phyloP scores from a whole-genome alignment of 2,888 invertebrate species.

The Dichetophora obliterata region DNA sequence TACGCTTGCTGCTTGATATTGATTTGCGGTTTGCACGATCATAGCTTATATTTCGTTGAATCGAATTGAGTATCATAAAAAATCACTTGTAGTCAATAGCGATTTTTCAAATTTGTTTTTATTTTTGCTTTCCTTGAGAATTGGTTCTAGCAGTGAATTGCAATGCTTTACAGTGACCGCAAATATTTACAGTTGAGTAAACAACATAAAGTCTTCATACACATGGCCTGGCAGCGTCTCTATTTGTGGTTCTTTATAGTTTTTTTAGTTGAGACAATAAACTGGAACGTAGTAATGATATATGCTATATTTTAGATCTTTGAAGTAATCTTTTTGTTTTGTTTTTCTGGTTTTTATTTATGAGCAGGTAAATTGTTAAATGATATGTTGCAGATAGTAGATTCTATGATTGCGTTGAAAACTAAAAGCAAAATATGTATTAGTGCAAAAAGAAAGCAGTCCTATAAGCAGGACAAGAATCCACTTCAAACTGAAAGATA shows the following conservation, averaged over 20 bases:
- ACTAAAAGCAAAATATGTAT: too few species aligned
- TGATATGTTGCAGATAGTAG: neutral
- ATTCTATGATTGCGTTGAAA: neutral
- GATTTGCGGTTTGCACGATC: slow-evolving; percentile 13
- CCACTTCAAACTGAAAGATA: too few species aligned
- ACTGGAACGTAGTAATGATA: neutral
- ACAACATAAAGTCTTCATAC: slow-evolving; percentile 1
- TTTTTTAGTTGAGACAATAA: neutral
- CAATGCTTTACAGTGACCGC: slow-evolving; percentile 16
- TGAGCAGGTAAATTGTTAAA: neutral
- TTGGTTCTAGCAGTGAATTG: neutral
- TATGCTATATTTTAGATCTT: neutral
- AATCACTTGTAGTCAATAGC: too few species aligned
- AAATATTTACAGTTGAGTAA: slow-evolving; percentile 34
- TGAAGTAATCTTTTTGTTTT: neutral
- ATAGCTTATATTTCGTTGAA: slow-evolving; percentile 26
- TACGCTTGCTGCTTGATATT: slow-evolving; percentile 17
- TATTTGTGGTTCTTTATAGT: slow-evolving; percentile 24
- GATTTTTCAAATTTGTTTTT: too few species aligned
- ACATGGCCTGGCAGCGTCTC: neutral
- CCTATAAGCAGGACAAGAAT: too few species aligned
- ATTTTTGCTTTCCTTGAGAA: too few species aligned
- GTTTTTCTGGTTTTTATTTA: neutral
- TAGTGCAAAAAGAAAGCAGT: too few species aligned
- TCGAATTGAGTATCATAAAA: too few species aligned